Base-by-base conservation (phyloP, 1,140 invertebrate species). In the Telenomus remus region DNA sequence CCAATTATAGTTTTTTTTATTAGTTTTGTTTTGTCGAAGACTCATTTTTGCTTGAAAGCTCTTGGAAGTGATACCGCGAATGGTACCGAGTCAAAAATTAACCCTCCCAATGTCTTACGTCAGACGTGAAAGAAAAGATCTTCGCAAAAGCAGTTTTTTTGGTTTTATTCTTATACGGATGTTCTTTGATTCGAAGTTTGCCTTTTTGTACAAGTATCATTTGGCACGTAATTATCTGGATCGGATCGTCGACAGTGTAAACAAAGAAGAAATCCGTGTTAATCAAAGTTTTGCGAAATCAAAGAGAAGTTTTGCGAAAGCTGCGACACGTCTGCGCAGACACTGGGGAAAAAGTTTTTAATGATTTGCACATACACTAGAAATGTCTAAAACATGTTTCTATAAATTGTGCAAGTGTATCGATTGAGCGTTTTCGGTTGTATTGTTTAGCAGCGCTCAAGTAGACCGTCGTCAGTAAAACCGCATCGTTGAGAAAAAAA, bases 211-310 rank as follows among this genome's bases (percentile, higher is more conserved):
- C 68, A 63, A 78, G 65, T 61, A 71, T 76, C 54, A 68, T 78
- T 80, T 75, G 79, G 69, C 78, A 77, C 80, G 79, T 81, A 14
- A 73, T 63, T 73, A 73, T 60, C 49, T 73, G 76, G 63, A 70
- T 73, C 65, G 76, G 64, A 69, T 78, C 75, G 63, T 73, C 68
- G 75, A 77, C 34, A 35, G 34, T 35, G 34, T 5, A 10, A 35
- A n/a, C n/a, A n/a, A n/a, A n/a, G n/a, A n/a, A n/a, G n/a, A n/a
- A n/a, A n/a, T n/a, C n/a, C n/a, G n/a, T n/a, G n/a, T n/a, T n/a
- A n/a, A n/a, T n/a, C n/a, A n/a, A n/a, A n/a, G n/a, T 27, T 27
- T 27, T 27, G 1, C 6, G 1, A 27, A 27, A 27, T 27, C n/a
- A 27, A 27, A 70, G 61, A 44, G 44, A 34, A 70, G 61, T 27